Base-by-base conservation (phyloP, 53 echinoderm and acorn worm species). In the Antedon mediterranea region DNA sequence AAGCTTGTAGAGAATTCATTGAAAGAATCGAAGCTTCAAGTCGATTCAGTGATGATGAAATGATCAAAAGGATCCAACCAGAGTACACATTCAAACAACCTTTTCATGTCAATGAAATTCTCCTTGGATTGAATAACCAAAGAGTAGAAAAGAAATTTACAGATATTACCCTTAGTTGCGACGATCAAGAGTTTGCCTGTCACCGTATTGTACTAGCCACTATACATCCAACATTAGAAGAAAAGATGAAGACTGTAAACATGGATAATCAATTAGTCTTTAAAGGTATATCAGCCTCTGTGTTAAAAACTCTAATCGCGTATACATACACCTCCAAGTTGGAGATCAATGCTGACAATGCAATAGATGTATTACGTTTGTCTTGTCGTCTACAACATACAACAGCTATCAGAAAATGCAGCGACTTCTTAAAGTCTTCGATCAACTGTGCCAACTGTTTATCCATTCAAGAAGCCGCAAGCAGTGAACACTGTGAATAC, bases 31-130 rank as follows among this genome's bases (percentile, higher is more conserved):
- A 97, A 77, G 90, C 82, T 76, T 30, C 90, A 28, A 78, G 85
- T n/a, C 75, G 88, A 18, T 84, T 88, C 28, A 84, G 88, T 0
- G 42, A 73, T n/a, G 33, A 77, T 5, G 98, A 98, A 44, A 75
- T 73, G n/a, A 37, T 84, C 4, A 76, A 81, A 32, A 90, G 88
- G 41, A 79, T 98, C 29, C 71, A 85, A 7, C 77, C 94, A 7
- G 94, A 94, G 78, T 94, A 94, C 80, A 94, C 91, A 30, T 94
- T 93, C 78, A 90, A 98, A 34, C 98, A 98, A 78, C 98, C 93
- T 0, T 98, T 93, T 85, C 98, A 98, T 33, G 98, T 92, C 33
- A 91, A 92, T 71, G 98, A 98, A 82, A 82, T 92, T 71, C 86
- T 98, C 0, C 93, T 98, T 13, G 98, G 98, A 34, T 74, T 98